Evolutionary conservation across 2,888 invertebrate species (phyloP), one percentile per base, ranked within the genome.

Genomic region (Anorthoa munda): DNA sequence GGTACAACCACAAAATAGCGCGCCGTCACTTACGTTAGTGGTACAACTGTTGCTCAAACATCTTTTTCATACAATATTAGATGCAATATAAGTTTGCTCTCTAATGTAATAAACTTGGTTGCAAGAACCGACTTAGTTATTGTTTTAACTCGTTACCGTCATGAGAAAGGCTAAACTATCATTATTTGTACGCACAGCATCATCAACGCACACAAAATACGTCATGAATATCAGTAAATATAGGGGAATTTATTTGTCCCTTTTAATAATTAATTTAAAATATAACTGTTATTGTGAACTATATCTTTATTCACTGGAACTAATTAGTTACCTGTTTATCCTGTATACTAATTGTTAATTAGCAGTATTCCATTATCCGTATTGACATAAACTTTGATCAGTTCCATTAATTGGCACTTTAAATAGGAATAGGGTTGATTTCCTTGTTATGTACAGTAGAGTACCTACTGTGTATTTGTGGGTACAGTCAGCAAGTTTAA

Each of bases 261-360:
- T 21, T n/a, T 50, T 11, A 74, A 59, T 45, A 66, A 64, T 46
- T 60, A 64, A 66, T 63, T 59, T 51, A 48, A 63, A 46, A 61
- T 65, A 31, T 12, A 39, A 68, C 65, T 55, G 51, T 66, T 66
- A 55, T 50, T 21, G 59, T 58, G 48, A 48, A 71, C 13, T 53
- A 2, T 70, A 53, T 78, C 31, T 9, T 13, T 63, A 59, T 51
- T 73, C 55, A 68, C 55, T 68, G n/a, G 15, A 55, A 61, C 18
- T 72, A 75, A 82, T 76, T 55, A 61, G 46, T 51, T 51, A 65
- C 76, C 64, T 77, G 60, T 64, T 60, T 81, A 67, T 68, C 51
- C 56, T 65, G 59, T 12, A 48, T 39, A 67, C 48, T 50, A 31
- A 73, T 58, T 55, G 17, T 45, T 79, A 70, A 69, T 66, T 66